phyloP scores from a whole-genome alignment of 2,113 vertebrate genomes.

The Pantherophis guttatus region DNA sequence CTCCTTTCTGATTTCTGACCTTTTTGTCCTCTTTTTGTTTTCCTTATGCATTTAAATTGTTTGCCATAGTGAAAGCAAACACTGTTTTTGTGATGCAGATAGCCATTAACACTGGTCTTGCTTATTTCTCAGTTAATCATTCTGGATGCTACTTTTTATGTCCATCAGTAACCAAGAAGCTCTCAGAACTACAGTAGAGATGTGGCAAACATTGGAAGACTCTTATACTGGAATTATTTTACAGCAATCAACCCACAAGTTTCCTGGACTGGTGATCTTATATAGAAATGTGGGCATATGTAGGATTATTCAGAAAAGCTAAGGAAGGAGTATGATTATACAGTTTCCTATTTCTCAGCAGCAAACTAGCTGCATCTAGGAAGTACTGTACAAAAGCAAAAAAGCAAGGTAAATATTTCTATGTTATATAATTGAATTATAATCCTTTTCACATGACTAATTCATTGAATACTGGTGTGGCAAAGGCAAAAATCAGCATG shows the following conservation, averaged over 20 bases:
- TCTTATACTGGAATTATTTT: neutral
- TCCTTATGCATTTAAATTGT: neutral
- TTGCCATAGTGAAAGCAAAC: neutral
- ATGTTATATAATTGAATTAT: neutral
- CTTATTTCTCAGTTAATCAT: neutral
- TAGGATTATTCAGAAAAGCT: neutral
- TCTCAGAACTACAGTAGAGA: neutral
- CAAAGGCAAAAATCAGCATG: neutral
- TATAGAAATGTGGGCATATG: neutral
- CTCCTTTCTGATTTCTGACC: neutral
- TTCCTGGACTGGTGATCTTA: neutral
- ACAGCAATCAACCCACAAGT: neutral
- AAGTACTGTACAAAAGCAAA: neutral
- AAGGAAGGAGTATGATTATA: neutral
- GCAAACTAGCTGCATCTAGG: neutral
- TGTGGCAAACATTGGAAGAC: neutral
- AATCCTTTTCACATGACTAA: neutral
- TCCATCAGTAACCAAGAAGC: neutral
- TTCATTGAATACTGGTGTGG: neutral
- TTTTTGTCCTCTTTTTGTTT: neutral
- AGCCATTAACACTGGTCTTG: neutral
- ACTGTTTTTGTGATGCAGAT: neutral
- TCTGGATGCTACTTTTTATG: neutral
- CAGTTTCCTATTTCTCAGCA: neutral
- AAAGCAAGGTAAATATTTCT: neutral